phyloP scores from a whole-genome alignment of 2,888 invertebrate genomes.

The Xanthostigma xanthostigma region DNA sequence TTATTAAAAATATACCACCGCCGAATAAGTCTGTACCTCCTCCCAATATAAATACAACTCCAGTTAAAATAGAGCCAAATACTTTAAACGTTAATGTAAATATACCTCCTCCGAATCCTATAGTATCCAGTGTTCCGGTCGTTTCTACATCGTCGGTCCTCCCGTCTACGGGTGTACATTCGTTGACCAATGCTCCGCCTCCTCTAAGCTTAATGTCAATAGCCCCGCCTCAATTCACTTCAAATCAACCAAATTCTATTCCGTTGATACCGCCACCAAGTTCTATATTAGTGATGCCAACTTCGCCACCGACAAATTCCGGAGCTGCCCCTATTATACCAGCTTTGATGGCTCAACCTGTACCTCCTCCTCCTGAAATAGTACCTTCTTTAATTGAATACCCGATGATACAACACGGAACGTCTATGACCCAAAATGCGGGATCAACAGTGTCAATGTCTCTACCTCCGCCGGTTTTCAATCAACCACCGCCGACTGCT shows the following conservation, averaged over 20 bases:
- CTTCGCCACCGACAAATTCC: slow-evolving; percentile 9
- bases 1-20: slow-evolving; percentile 29
- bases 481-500: slow-evolving; percentile 22
- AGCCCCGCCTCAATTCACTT: too few relatives aligned
- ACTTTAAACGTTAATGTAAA: slow-evolving; percentile 18
- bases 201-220: slow-evolving; percentile 16
- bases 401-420: slow-evolving; percentile 10
- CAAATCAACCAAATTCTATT: neutral
- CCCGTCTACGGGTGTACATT: too few relatives aligned
- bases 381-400: slow-evolving; percentile 14
- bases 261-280: slow-evolving; percentile 17
- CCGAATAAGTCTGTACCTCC: slow-evolving; percentile 30
- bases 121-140: slow-evolving; percentile 2
- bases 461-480: slow-evolving; percentile 22
- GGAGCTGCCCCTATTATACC: slow-evolving; percentile 19
- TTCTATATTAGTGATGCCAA: slow-evolving; percentile 8
- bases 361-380: slow-evolving; percentile 24
- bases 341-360: slow-evolving; percentile 27
- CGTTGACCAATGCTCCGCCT: slow-evolving; percentile 13
- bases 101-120: slow-evolving; percentile 16
- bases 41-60: slow-evolving; percentile 18
- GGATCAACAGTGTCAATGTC: slow-evolving; percentile 9
- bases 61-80: slow-evolving; percentile 12
- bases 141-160: slow-evolving; percentile 4
- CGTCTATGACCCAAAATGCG: slow-evolving; percentile 12